phyloP scores from a whole-genome alignment of 2,888 invertebrate genomes.

The Ornithoptera priamus region DNA sequence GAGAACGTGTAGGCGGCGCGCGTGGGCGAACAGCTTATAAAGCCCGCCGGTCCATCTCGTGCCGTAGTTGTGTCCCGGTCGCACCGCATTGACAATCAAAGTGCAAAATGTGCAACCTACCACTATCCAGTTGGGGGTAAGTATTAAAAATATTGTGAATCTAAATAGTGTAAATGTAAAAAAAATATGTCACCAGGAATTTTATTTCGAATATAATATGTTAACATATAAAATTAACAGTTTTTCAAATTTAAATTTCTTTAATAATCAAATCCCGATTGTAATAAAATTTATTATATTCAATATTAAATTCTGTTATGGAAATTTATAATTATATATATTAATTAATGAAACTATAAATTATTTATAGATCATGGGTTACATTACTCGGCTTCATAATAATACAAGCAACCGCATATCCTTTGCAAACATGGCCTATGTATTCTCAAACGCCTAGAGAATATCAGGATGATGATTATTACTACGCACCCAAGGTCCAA shows the following conservation, averaged over 20 bases:
- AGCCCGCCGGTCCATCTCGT: constrained; percentile 59
- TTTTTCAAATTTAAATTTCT: too few species aligned
- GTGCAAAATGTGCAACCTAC: constrained; percentile 63
- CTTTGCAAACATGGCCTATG: constrained; percentile 68
- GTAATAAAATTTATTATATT: too few species aligned
- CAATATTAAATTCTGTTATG: too few species aligned
- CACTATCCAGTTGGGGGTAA: constrained; percentile 62
- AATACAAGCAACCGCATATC: constrained; percentile 67
- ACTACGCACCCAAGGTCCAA: constrained; percentile 76
- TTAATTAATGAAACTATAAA: neutral
- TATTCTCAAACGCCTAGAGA: constrained; percentile 76
- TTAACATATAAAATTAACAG: too few species aligned
- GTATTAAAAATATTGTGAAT: constrained; percentile 31
- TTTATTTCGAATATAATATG: neutral
- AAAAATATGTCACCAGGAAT: neutral
- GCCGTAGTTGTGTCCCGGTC: constrained; percentile 66
- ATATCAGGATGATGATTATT: constrained; percentile 79
- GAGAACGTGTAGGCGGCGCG: constrained; percentile 84
- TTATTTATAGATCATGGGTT: constrained; percentile 57
- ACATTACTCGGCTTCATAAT: constrained; percentile 74
- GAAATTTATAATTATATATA: neutral
- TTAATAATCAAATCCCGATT: too few species aligned
- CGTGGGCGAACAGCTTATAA: constrained; percentile 76
- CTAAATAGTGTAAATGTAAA: neutral
- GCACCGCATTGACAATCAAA: constrained; percentile 50